Conservation (phyloP, 2,888 invertebrate genomes). For the Drosophila acutilabella region DNA sequence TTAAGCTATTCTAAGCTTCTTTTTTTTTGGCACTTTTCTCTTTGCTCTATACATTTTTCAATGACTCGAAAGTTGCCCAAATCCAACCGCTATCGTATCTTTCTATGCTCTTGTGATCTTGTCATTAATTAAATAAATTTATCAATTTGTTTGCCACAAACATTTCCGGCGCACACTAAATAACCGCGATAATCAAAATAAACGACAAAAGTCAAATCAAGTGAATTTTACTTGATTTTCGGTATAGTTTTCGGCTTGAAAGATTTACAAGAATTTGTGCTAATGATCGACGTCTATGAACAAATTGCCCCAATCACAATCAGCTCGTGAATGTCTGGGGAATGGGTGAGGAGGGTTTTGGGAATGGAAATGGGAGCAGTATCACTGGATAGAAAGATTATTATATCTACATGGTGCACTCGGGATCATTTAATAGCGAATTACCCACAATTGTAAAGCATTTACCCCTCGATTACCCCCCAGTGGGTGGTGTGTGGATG, state of each 20-base stretch:
- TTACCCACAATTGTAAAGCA: constrained; percentile 45
- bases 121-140: constrained; percentile 60
- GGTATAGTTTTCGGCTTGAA: constrained; percentile 19
- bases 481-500: constrained; percentile 8
- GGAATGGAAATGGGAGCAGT: neutral
- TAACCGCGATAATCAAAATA: constrained; percentile 46
- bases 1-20: no score
- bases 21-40: no score
- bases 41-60: neutral
- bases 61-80: neutral
- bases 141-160: constrained; percentile 69
- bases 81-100: neutral
- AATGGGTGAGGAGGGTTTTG: no score
- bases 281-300: constrained; percentile 77
- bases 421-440: constrained; percentile 43
- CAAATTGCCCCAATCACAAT: constrained; percentile 74
- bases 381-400: constrained; percentile 7
- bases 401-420: constrained; percentile 41
- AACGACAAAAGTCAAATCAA: constrained; percentile 34
- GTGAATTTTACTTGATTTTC: constrained; percentile 8
- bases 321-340: neutral
- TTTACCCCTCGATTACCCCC: neutral
- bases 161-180: constrained; percentile 54
- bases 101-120: neutral
- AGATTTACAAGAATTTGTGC: constrained; percentile 64